A percentile compares a stretch with the other conserved stretches of the same genome.
Conservation (phyloP, 2,113 vertebrate species). For the Psilopogon haemacephalus region DNA sequence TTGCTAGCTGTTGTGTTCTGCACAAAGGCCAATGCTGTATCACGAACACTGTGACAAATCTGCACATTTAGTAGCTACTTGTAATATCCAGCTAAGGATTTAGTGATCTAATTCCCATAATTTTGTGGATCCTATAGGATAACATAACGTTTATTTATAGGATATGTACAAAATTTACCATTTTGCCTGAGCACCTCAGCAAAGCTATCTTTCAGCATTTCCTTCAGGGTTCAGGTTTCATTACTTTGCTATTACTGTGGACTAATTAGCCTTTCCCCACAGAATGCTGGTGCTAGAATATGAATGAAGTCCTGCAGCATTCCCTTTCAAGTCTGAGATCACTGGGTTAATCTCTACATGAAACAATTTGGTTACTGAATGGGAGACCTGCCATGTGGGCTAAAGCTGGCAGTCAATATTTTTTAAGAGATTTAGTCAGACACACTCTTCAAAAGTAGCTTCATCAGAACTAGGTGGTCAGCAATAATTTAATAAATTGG, state of each 20-base stretch:
- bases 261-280: slow-evolving; percentile 60
- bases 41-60: background rate
- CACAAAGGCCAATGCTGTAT: background rate
- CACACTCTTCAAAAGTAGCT: slow-evolving; percentile 60
- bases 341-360: slow-evolving; percentile 75
- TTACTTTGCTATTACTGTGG: slow-evolving; percentile 42
- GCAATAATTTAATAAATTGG: slow-evolving; percentile 67
- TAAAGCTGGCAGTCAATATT: slow-evolving; percentile 65
- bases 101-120: background rate
- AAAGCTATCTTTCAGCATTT: slow-evolving; percentile 6
- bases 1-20: background rate
- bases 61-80: background rate
- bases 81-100: background rate
- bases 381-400: slow-evolving; percentile 57
- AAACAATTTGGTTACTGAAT: slow-evolving; percentile 62
- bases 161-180: background rate
- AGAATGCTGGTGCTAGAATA: slow-evolving; percentile 55
- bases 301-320: slow-evolving; percentile 67
- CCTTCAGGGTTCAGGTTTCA: slow-evolving; percentile 10
- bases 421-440: slow-evolving; percentile 74
- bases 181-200: background rate
- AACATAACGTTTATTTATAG: background rate
- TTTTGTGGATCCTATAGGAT: background rate
- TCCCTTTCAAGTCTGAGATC: slow-evolving; percentile 74
- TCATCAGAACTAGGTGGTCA: slow-evolving; percentile 61